A percentile compares a stretch with the other conserved stretches of the same genome.
phyloP scores from a whole-genome alignment of 2,888 invertebrate genomes.

The Ophion costatus region DNA sequence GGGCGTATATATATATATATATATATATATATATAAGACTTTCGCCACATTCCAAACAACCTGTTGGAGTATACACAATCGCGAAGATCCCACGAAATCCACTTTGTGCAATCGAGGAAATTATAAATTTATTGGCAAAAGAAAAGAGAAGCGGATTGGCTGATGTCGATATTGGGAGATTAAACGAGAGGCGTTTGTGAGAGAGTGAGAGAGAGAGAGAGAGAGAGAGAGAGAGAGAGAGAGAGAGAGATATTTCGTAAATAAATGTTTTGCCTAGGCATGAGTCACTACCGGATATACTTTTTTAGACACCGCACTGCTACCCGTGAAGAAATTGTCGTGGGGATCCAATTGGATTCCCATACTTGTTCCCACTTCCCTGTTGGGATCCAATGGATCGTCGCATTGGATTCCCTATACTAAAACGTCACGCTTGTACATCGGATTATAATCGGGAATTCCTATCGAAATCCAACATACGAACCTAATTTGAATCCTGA shows the following conservation, averaged over 20 bases:
- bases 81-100: conserved; percentile 32
- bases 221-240: too few relatives aligned
- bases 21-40: conserved; percentile 12
- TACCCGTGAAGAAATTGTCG: background rate
- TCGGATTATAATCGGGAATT: too few relatives aligned
- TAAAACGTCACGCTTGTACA: background rate
- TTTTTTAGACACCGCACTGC: background rate
- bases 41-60: conserved; percentile 56
- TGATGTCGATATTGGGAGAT: conserved; percentile 19
- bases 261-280: background rate
- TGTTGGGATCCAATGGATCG: too few relatives aligned
- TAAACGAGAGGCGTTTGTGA: background rate
- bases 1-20: background rate
- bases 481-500: conserved; percentile 2
- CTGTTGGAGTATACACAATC: conserved; percentile 13
- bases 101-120: conserved; percentile 12
- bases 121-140: conserved; percentile 1
- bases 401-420: too few relatives aligned
- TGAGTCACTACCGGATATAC: conserved; percentile 5
- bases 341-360: too few relatives aligned
- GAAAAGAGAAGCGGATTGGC: background rate
- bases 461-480: too few relatives aligned
- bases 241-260: background rate
- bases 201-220: too few relatives aligned
- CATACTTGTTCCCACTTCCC: too few relatives aligned